These are phyloP conservation scores for Labia minor DNA, from an alignment of 2,888 invertebrate genomes.

Conservation along the genomic window DNA sequence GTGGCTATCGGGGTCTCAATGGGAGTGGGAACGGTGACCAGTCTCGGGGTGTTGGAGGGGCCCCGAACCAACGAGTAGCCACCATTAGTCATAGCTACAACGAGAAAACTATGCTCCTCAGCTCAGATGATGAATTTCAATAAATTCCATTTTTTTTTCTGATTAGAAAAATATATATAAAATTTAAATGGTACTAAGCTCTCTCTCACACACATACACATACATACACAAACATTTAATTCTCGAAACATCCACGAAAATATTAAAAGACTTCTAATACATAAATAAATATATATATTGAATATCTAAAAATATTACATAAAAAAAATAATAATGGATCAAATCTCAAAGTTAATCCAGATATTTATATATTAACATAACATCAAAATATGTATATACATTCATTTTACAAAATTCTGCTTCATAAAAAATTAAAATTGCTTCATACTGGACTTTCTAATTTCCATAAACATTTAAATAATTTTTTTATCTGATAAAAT, in stretches of 20 bases:
- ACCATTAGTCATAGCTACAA: slow-evolving; percentile 80
- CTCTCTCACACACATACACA: neutral
- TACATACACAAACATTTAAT: neutral
- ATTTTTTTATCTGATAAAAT: too few species aligned
- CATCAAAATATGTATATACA: neutral
- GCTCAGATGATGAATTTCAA: slow-evolving; percentile 92
- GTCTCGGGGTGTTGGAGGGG: slow-evolving; percentile 21
- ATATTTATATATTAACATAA: neutral
- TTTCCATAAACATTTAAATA: neutral
- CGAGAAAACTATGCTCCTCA: slow-evolving; percentile 90
- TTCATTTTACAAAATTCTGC: neutral
- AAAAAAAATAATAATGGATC: slow-evolving; percentile 3
- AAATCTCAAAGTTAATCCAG: neutral
- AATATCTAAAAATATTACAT: too few species aligned
- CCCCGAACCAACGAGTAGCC: slow-evolving; percentile 51
- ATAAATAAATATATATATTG: neutral
- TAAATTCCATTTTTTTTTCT: slow-evolving; percentile 35
- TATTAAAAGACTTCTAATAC: neutral
- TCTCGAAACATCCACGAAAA: neutral
- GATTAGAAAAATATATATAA: neutral
- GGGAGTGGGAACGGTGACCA: slow-evolving; percentile 14
- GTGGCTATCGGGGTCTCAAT: slow-evolving; percentile 29
- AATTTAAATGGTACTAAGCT: too few species aligned
- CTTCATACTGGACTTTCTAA: neutral
- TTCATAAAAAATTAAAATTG: neutral